A percentile compares a stretch with the other conserved stretches of the same genome.
These are phyloP conservation scores for Hemiscyllium ocellatum DNA, from an alignment of 2,113 vertebrate species.

Conservation along the genomic window DNA sequence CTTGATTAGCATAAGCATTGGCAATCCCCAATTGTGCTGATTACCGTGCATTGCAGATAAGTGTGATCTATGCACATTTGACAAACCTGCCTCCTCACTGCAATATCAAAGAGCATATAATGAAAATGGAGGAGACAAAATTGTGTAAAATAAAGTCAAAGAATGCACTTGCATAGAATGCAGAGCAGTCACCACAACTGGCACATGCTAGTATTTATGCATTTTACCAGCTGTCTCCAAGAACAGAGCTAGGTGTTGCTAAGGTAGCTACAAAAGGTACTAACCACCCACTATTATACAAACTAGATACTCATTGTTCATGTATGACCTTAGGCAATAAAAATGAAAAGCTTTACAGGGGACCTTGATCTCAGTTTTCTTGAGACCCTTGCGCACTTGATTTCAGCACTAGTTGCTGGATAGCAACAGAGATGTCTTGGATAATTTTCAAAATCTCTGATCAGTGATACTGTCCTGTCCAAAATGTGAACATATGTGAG, in stretches of 20 bases:
- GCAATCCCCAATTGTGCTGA: no score
- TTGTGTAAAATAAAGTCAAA: not conserved
- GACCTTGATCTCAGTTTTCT: not conserved
- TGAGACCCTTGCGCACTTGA: no score
- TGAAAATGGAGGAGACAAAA: not conserved
- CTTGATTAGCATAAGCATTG: no score
- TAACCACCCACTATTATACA: not conserved
- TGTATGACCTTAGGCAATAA: not conserved
- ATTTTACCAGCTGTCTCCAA: not conserved
- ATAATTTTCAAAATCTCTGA: not conserved
- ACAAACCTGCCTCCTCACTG: not conserved
- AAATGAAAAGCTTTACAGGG: not conserved
- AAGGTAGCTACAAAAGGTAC: not conserved
- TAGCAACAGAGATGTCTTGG: not conserved
- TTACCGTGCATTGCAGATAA: no score
- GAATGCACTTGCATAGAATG: not conserved
- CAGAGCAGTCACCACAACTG: no score
- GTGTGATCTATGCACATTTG: not conserved
- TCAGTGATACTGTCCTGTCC: not conserved
- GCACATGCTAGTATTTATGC: no score
- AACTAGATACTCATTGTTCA: not conserved
- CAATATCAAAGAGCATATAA: not conserved
- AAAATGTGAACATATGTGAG: not conserved
- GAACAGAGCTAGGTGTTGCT: not conserved
- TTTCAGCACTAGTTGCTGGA: conserved; percentile 22